Percentiles rank a stretch among this genome's conserved stretches.
These are phyloP conservation scores for Aphelinus atriplicis DNA, from an alignment of 1,140 invertebrate genomes.

Conservation along the genomic window DNA sequence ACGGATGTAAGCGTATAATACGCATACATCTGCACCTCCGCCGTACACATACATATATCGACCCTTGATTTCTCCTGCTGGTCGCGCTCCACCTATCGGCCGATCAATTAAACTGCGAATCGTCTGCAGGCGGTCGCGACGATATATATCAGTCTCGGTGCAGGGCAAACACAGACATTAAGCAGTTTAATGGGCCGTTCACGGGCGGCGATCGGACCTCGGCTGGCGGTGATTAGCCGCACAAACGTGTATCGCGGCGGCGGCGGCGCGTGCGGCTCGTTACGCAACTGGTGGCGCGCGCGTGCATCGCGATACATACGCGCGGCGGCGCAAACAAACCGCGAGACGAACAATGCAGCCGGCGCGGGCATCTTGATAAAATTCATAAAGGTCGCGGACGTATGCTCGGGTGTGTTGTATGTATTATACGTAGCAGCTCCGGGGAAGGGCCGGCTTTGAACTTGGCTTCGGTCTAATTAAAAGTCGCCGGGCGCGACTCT, in stretches of 20 bases:
- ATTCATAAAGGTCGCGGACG: slow-evolving; percentile 15
- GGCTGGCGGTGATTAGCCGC: not conserved
- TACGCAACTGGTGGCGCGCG: not conserved
- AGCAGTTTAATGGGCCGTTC: too few species aligned
- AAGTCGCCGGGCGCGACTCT: not conserved
- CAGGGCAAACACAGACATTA: too few species aligned
- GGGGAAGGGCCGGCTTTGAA: not conserved
- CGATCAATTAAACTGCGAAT: too few species aligned
- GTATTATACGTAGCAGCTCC: not conserved
- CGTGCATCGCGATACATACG: too few species aligned
- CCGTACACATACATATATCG: not conserved
- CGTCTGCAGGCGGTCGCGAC: too few species aligned
- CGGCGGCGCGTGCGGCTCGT: not conserved
- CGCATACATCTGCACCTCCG: not conserved
- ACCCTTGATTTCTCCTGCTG: too few species aligned
- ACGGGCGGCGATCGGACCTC: too few species aligned
- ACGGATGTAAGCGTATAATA: not conserved
- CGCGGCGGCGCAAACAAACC: too few species aligned
- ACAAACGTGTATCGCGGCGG: not conserved
- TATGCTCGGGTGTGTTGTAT: too few species aligned
- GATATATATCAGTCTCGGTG: too few species aligned
- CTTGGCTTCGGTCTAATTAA: slow-evolving; percentile 1
- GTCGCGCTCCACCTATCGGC: too few species aligned
- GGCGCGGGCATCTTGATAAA: not conserved
- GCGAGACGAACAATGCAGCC: not conserved